Evolutionary conservation across 2,113 vertebrate species (phyloP).

Genomic region (Dromas ardeola): DNA sequence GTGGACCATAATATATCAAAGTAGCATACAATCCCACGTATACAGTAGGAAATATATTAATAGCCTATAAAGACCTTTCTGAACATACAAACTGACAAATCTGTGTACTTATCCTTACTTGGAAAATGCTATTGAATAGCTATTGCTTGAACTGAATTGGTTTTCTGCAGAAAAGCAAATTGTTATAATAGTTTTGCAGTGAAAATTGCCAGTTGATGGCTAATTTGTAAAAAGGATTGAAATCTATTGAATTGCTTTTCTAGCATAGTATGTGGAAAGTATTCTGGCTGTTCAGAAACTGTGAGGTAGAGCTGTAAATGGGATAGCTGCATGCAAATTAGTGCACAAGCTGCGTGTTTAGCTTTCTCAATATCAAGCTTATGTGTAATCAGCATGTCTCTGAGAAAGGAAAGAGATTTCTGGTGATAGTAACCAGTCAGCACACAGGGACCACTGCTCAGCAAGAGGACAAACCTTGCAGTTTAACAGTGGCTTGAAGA

Average conservation of each 20-base stretch:
- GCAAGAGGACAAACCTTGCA: background rate
- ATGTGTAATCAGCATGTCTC: background rate
- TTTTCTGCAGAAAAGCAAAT: background rate
- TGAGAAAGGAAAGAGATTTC: background rate
- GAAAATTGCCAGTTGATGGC: constrained; percentile 6
- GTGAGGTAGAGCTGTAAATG: background rate
- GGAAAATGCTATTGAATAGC: background rate
- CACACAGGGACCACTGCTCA: background rate
- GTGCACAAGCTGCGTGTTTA: background rate
- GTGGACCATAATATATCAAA: background rate
- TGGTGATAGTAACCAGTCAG: background rate
- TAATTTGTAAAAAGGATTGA: constrained; percentile 11
- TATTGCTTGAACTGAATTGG: background rate
- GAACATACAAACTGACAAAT: background rate
- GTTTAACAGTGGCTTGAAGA: background rate
- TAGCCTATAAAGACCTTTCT: background rate
- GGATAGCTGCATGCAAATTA: background rate
- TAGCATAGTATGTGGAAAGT: background rate
- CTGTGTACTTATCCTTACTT: background rate
- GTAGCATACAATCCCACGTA: background rate
- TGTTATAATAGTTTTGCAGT: background rate
- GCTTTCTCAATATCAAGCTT: background rate
- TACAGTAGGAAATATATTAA: background rate
- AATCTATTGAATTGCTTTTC: background rate
- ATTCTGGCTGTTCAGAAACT: background rate